Percentiles rank a stretch among this genome's conserved stretches.
These are phyloP conservation scores for Sitobion miscanthi DNA, from an alignment of 1,140 invertebrate genomes.

Conservation along the genomic window DNA sequence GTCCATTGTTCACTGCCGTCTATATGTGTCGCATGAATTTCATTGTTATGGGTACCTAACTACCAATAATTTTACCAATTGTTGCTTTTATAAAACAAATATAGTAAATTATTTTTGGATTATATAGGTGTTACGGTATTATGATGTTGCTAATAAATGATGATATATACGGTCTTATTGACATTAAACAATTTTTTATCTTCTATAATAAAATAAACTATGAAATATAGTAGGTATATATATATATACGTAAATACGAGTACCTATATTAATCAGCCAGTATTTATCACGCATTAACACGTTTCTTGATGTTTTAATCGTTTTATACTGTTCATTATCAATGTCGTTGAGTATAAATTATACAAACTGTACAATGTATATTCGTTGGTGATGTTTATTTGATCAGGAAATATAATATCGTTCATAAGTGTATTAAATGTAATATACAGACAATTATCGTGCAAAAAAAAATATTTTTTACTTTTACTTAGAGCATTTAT, in stretches of 20 bases:
- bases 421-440: neutral
- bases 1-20: neutral
- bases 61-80: neutral
- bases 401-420: neutral
- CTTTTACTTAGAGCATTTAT: neutral
- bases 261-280: neutral
- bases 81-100: slow-evolving; percentile 9
- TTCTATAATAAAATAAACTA: neutral
- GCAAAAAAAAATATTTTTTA: neutral
- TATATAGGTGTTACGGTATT: neutral
- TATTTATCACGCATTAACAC: neutral
- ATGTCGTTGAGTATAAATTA: neutral
- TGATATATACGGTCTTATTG: neutral
- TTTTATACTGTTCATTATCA: neutral
- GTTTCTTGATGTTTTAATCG: neutral
- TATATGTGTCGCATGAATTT: neutral
- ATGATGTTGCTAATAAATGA: neutral
- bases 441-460: neutral
- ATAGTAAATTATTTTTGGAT: neutral
- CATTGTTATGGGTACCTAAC: neutral
- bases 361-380: neutral
- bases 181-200: neutral
- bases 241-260: neutral
- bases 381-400: neutral
- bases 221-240: neutral